phyloP scores from a whole-genome alignment of 2,888 invertebrate species.

The Ecliptopera silaceata region DNA sequence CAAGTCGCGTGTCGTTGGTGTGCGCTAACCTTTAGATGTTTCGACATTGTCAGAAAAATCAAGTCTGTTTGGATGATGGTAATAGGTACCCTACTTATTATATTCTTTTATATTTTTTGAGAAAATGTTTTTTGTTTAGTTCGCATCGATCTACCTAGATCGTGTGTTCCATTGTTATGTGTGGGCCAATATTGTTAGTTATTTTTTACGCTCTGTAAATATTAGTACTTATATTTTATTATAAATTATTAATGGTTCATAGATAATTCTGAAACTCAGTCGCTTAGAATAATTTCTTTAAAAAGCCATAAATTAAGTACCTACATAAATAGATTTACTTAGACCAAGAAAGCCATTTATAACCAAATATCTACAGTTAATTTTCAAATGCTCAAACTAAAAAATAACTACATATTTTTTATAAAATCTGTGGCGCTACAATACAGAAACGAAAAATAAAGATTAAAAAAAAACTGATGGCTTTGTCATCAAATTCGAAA shows the following conservation, averaged over 20 bases:
- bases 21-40: no score
- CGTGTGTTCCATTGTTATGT: constrained; percentile 33
- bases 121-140: constrained; percentile 29
- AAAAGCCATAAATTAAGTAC: constrained; percentile 31
- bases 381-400: constrained; percentile 40
- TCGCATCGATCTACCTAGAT: neutral
- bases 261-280: constrained; percentile 20
- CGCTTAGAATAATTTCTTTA: constrained; percentile 25
- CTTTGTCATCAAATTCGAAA: constrained; percentile 1
- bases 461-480: neutral
- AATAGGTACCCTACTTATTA: neutral
- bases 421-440: constrained; percentile 14
- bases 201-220: constrained; percentile 29
- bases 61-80: constrained; percentile 20
- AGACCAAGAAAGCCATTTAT: constrained; percentile 48
- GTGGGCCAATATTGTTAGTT: constrained; percentile 45
- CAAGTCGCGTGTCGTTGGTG: no score
- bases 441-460: neutral
- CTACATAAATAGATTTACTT: constrained; percentile 40
- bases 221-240: constrained; percentile 20
- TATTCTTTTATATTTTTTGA: constrained; percentile 9
- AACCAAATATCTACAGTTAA: constrained; percentile 52
- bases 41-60: constrained; percentile 20
- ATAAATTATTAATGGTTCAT: constrained; percentile 15
- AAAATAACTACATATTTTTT: constrained; percentile 11